Conservation (phyloP, 2,797 vertebrate species). For the Enteromius thamalakanensis region DNA sequence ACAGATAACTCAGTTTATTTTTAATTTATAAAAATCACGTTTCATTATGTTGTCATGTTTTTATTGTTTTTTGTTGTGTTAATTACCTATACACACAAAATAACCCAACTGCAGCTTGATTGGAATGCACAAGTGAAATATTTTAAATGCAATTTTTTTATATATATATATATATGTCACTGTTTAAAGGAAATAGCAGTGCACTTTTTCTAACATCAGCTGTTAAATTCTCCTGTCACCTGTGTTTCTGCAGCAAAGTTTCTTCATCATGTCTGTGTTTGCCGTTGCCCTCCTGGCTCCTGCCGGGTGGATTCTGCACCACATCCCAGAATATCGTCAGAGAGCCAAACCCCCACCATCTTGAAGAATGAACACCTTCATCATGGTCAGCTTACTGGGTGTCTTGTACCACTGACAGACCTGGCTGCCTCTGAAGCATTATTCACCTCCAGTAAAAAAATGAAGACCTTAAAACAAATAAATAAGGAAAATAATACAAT, state of each 20-base stretch:
- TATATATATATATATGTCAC: too few species aligned
- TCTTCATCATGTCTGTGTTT: constrained; percentile 79
- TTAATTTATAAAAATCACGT: too few species aligned
- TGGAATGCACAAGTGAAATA: not conserved
- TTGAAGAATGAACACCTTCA: constrained; percentile 21
- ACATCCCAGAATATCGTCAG: constrained; percentile 77
- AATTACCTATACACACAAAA: too few species aligned
- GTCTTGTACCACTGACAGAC: constrained; percentile 9
- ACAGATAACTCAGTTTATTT: too few species aligned
- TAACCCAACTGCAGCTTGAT: too few species aligned
- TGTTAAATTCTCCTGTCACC: not conserved
- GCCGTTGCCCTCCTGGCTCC: constrained; percentile 75
- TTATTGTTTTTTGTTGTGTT: too few species aligned
- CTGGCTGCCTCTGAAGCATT: constrained; percentile 44
- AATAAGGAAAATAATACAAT: not conserved
- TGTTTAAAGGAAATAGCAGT: not conserved
- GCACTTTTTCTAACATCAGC: not conserved
- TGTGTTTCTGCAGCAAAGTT: constrained; percentile 74
- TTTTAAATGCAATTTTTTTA: not conserved
- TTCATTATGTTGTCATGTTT: too few species aligned
- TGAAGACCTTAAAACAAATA: not conserved
- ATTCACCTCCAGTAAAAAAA: constrained; percentile 43
- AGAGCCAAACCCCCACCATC: constrained; percentile 53
- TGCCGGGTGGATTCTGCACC: constrained; percentile 80
- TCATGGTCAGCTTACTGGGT: not conserved